Evolutionary conservation across 2,888 invertebrate species (phyloP), one percentile per base, ranked within the genome.

Genomic region (Sinhomidia bicolor): DNA sequence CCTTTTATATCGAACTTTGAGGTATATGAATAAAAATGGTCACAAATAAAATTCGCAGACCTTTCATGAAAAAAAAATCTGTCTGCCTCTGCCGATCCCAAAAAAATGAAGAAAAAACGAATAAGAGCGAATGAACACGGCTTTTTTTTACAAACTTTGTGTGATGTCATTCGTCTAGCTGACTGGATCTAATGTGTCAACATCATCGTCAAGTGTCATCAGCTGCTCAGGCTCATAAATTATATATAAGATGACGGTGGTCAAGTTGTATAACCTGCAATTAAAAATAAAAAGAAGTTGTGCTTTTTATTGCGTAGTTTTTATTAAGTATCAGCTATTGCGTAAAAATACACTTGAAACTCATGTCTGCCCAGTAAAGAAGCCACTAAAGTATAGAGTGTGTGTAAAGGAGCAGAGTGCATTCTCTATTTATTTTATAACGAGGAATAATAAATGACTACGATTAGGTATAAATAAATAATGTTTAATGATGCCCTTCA

Each of bases 161-260:
- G 14, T 71, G 47, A 23, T 47, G n/a, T 47, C 74, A 74, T 23
- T 9, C 6, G 47, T 12, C 4, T 54, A 2, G 3, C 51, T 9
- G 44, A 12, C 44, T 74, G 47, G 74, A 47, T 47, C n/a, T 74
- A 12, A 74, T 74, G 74, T 74, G 44, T 74, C 74, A 74, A 74
- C 74, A 74, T 74, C 74, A 74, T 74, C 0, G 26, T 74, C 74
- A 74, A 74, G 74, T 74, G 26, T 74, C 47, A 44, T 74, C 74
- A 26, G 26, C 47, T 47, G 23, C 20, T 41, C 4, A 14, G 0
- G 26, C 74, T 47, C 74, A 74, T 74, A 74, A 74, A 74, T 74
- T 47, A 74, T 26, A 47, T 71, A 26, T 74, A n/a, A n/a, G n/a
- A n/a, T n/a, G n/a, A n/a, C n/a, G 74, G 47, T 74, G 74, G 47